phyloP scores from a whole-genome alignment of 1,140 invertebrate genomes.

The Drosophila serrata region DNA sequence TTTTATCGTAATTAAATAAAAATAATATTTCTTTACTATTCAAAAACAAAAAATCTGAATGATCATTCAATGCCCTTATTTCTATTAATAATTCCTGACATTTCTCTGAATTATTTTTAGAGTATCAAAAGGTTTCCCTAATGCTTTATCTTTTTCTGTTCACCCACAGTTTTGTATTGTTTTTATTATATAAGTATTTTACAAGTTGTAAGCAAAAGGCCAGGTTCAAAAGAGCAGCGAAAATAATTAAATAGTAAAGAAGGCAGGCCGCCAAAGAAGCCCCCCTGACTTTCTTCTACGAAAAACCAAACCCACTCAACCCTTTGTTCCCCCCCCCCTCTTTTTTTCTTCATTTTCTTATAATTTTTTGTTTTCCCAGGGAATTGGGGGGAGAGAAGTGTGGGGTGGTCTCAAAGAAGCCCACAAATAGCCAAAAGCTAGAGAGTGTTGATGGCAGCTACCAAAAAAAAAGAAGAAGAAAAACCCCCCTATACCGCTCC shows the following conservation, averaged over 20 bases:
- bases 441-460: constrained; percentile 72
- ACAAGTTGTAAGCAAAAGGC: constrained; percentile 48
- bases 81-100: neutral
- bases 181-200: constrained; percentile 52
- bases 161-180: constrained; percentile 23
- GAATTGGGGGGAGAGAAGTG: neutral
- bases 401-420: constrained; percentile 38
- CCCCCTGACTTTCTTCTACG: neutral
- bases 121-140: neutral
- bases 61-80: no score
- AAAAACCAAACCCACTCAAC: constrained; percentile 38
- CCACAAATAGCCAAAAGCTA: constrained; percentile 71
- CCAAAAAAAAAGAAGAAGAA: neutral
- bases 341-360: constrained; percentile 28
- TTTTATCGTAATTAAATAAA: no score
- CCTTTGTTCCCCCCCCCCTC: constrained; percentile 48
- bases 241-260: constrained; percentile 77
- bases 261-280: constrained; percentile 25
- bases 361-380: constrained; percentile 12
- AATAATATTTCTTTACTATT: no score
- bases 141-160: neutral
- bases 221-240: constrained; percentile 49
- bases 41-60: no score
- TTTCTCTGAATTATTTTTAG: neutral
- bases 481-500: neutral